Percentiles rank a stretch among this genome's conserved stretches.
Evolutionary conservation across 2,797 vertebrate genomes (phyloP).

Genomic region (Lutra lutra): DNA sequence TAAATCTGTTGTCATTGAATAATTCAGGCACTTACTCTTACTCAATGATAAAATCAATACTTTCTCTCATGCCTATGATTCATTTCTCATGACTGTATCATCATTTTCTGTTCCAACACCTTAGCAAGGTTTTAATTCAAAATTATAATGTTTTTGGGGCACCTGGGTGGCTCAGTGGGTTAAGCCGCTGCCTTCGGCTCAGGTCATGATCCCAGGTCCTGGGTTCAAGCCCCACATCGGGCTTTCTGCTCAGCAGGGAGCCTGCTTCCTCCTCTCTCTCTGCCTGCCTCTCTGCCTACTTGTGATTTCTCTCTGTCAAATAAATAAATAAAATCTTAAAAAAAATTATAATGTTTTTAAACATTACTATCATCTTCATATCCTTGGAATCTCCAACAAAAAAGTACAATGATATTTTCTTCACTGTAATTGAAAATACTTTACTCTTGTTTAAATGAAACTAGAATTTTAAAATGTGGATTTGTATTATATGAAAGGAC

Average conservation of each 20-base stretch:
- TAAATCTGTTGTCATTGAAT: neutral
- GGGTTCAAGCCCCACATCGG: no score
- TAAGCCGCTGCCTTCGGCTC: no score
- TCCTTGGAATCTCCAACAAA: neutral
- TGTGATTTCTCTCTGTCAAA: no score
- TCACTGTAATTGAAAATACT: slow-evolving; percentile 13
- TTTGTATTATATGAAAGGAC: neutral
- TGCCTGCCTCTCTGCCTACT: no score
- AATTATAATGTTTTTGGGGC: neutral
- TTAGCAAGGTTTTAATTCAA: slow-evolving; percentile 30
- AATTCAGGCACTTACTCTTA: slow-evolving; percentile 10
- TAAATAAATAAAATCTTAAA: no score
- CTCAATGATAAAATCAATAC: slow-evolving; percentile 24
- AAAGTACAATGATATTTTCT: neutral
- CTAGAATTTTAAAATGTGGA: slow-evolving; percentile 17
- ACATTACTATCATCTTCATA: neutral
- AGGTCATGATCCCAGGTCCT: no score
- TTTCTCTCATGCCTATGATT: neutral
- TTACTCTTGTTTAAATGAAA: slow-evolving; percentile 32
- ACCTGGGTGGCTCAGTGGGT: no score
- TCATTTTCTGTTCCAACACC: neutral
- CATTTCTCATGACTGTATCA: neutral
- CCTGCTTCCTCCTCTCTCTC: no score
- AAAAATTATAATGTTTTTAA: neutral
- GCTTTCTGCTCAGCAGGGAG: no score